Evolutionary conservation across 2,888 invertebrate genomes (phyloP).

Genomic region (Parasteatoda lunata): DNA sequence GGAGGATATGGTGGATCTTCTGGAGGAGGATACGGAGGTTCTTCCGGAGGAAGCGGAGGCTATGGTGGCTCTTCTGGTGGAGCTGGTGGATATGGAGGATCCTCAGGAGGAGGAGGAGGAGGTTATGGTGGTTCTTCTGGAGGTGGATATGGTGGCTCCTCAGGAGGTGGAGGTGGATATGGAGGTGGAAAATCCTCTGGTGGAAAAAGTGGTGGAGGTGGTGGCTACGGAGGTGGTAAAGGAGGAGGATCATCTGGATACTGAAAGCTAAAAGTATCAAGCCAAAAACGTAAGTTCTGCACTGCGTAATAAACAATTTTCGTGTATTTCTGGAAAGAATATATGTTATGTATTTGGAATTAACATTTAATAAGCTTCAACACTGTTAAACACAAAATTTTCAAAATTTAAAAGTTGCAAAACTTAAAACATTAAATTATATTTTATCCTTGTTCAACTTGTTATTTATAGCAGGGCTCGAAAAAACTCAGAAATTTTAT

Average conservation of each 20-base stretch:
- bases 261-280: not conserved
- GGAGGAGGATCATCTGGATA: conserved; percentile 44
- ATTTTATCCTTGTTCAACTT: no score
- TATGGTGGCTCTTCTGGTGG: conserved; percentile 52
- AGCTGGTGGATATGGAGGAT: conserved; percentile 53
- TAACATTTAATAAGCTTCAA: no score
- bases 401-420: no score
- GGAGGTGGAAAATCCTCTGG: conserved; percentile 24
- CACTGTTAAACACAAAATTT: no score
- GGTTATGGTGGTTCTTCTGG: conserved; percentile 32
- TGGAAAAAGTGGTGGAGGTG: conserved; percentile 36
- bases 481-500: no score
- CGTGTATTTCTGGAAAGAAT: no score
- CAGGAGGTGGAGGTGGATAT: conserved; percentile 29
- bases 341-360: no score
- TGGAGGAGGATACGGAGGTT: conserved; percentile 46
- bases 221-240: conserved; percentile 31
- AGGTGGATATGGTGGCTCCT: conserved; percentile 24
- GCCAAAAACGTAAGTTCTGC: not conserved
- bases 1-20: conserved; percentile 21
- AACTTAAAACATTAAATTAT: no score
- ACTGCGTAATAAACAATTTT: no score
- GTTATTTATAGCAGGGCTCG: no score
- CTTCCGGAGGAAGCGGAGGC: conserved; percentile 34
- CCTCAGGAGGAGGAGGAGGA: conserved; percentile 24